phyloP scores from a whole-genome alignment of 2,888 invertebrate species.

The Agrochola lota region DNA sequence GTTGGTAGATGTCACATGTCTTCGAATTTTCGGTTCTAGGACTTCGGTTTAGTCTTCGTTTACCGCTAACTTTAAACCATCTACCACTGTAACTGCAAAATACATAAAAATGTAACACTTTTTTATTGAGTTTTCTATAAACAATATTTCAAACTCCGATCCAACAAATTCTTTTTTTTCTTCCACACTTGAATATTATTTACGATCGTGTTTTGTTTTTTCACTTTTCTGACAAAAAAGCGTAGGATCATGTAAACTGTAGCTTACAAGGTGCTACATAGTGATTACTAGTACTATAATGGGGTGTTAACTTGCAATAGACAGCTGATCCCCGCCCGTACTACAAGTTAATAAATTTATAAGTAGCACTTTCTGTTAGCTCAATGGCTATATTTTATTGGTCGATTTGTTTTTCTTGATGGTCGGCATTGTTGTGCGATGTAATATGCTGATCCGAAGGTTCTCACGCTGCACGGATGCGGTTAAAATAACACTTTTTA shows the following conservation, averaged over 20 bases:
- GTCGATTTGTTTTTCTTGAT: background rate
- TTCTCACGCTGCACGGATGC: no score
- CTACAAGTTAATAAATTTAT: slow-evolving; percentile 61
- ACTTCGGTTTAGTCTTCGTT: background rate
- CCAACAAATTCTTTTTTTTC: slow-evolving; percentile 17
- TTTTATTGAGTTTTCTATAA: background rate
- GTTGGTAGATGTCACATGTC: no score
- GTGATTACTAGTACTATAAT: slow-evolving; percentile 79
- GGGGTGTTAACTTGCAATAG: slow-evolving; percentile 80
- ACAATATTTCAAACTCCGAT: slow-evolving; percentile 10
- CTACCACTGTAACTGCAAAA: background rate
- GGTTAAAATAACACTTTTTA: no score
- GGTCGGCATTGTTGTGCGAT: background rate
- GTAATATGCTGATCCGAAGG: no score
- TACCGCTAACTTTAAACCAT: background rate
- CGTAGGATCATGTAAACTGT: slow-evolving; percentile 70
- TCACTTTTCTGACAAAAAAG: slow-evolving; percentile 11
- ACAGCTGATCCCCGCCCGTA: slow-evolving; percentile 79
- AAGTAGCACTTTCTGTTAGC: slow-evolving; percentile 45
- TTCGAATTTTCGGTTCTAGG: no score
- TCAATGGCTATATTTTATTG: slow-evolving; percentile 22
- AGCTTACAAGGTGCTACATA: slow-evolving; percentile 61
- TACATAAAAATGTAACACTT: background rate
- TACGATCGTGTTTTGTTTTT: slow-evolving; percentile 12
- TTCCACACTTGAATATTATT: background rate